These are phyloP conservation scores for Anastrepha ludens DNA, from an alignment of 1,140 invertebrate species.

Conservation along the genomic window DNA sequence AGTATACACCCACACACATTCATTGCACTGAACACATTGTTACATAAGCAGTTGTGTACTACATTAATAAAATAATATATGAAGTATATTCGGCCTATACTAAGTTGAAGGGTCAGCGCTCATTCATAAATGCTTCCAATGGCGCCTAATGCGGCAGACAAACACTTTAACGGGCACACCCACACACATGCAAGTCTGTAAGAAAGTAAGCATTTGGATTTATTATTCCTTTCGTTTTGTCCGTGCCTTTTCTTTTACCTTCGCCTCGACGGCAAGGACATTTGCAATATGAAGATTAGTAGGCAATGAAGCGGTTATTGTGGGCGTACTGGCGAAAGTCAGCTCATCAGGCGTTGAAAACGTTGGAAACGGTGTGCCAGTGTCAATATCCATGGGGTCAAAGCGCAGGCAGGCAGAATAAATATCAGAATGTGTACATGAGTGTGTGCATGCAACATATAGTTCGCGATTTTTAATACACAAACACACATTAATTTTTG, in stretches of 20 bases:
- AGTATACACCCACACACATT: not conserved
- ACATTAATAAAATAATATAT: no score
- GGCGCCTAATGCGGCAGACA: conserved; percentile 11
- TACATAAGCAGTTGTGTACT: not conserved
- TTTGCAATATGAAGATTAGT: conserved; percentile 4
- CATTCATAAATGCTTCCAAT: conserved; percentile 44
- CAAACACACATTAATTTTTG: not conserved
- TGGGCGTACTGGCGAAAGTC: not conserved
- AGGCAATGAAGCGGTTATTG: conserved; percentile 3
- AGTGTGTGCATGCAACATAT: not conserved
- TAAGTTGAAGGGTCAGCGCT: not conserved
- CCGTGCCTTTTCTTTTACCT: not conserved
- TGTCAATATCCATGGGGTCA: conserved; percentile 46
- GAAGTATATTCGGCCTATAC: not conserved
- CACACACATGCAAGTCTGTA: not conserved
- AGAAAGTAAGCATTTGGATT: not conserved
- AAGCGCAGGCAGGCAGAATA: not conserved
- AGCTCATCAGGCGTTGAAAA: not conserved
- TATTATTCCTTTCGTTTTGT: not conserved
- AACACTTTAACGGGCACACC: not conserved
- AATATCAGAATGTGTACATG: not conserved
- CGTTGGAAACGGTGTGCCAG: not conserved
- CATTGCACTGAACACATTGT: not conserved
- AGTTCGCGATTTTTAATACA: not conserved
- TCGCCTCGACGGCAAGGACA: conserved; percentile 4